Evolutionary conservation across 2,113 vertebrate species (phyloP), one percentile per base, ranked within the genome.

Genomic region (Hucho hucho): DNA sequence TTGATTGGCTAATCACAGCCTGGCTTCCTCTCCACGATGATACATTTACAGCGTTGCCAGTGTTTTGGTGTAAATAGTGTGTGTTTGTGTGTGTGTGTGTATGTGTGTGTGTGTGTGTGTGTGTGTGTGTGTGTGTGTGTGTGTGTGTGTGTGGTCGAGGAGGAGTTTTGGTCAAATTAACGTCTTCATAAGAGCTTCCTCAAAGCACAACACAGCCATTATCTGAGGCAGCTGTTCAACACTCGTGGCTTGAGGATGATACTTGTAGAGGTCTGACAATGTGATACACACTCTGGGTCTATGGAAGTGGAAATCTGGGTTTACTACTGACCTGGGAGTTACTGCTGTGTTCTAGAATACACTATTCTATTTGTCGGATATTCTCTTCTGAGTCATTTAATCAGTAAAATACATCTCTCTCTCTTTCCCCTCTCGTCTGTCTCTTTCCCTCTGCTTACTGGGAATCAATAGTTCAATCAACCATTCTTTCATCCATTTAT

Each of bases 261-360:
- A 79, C 83, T 83, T 83, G 53, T 58, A 79, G 64, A 74, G 82
- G 78, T 76, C 83, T 85, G 76, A 86, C 87, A 78, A 79, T 81
- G 82, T 87, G 79, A 79, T 76, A n/a, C 76, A 82, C 1, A 67
- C 68, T 70, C 81, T 79, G 69, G 13, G 70, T 83, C 81, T 24
- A 63, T n/a, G 63, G 9, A n/a, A 22, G 59, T 20, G 32, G 32
- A 49, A 49, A 14, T 49, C 47, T 49, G 47, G 11, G 47, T 49
- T 49, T 1, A 49, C 47, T 4, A 49, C 47, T 49, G 47, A 49
- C 47, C 14, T 49, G 3, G 47, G 14, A 49, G 47, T 49, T 49
- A 49, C 47, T 16, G 47, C 11, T 49, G 12, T 63, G n/a, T 14
- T 63, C 22, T 64, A 64, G 63, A 59, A 59, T 59, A 59, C 58